Evolutionary conservation across 2,797 vertebrate genomes (phyloP).

Genomic region (Orientallactaga sibirica): DNA sequence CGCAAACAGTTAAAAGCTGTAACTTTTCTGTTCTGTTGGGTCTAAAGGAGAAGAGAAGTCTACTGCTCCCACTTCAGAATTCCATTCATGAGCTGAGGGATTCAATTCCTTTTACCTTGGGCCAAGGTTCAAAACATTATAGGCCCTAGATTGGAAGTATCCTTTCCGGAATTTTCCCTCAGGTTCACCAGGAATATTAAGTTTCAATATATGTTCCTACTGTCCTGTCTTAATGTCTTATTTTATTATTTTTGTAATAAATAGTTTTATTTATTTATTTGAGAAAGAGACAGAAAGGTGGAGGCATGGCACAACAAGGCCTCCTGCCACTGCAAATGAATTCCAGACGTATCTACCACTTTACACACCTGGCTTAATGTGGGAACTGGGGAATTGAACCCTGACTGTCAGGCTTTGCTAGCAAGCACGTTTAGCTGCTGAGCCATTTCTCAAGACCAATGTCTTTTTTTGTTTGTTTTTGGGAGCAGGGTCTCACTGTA

Average conservation of each 20-base stretch:
- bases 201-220: conserved; percentile 34
- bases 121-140: background rate
- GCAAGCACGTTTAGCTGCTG: too few relatives aligned
- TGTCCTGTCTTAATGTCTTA: background rate
- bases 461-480: too few relatives aligned
- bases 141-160: background rate
- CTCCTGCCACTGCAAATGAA: too few relatives aligned
- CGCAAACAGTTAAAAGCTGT: background rate
- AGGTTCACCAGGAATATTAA: background rate
- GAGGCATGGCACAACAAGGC: too few relatives aligned
- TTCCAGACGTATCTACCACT: too few relatives aligned
- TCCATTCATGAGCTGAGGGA: background rate
- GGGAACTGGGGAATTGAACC: too few relatives aligned
- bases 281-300: too few relatives aligned
- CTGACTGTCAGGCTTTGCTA: too few relatives aligned
- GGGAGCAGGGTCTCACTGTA: too few relatives aligned
- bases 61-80: background rate
- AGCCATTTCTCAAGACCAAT: too few relatives aligned
- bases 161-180: background rate
- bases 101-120: background rate
- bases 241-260: background rate
- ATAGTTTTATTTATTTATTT: too few relatives aligned
- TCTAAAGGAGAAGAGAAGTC: background rate
- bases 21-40: background rate
- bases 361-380: too few relatives aligned